Evolutionary conservation across 2,113 vertebrate genomes (phyloP).

Genomic region (Narcine bancroftii): DNA sequence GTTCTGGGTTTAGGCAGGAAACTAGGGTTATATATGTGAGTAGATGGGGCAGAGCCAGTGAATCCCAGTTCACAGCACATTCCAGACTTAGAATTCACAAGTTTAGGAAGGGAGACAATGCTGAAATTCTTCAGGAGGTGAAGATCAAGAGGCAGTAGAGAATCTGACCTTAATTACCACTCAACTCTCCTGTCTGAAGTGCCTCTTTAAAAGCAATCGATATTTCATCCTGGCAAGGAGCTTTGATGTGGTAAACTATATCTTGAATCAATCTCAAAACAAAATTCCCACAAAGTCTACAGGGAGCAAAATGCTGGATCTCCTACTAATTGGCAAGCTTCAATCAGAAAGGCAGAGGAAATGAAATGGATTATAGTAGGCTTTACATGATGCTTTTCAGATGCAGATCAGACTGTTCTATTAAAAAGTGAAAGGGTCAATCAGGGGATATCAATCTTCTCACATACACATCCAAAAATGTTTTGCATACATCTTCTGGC

Average conservation of each 20-base stretch:
- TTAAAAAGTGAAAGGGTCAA: not conserved
- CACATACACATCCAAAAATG: not conserved
- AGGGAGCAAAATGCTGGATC: not conserved
- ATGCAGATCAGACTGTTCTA: not conserved
- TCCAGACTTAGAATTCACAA: not conserved
- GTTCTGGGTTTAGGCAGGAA: too few relatives aligned
- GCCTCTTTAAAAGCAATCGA: not conserved
- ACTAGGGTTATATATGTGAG: too few relatives aligned
- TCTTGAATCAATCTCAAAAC: not conserved
- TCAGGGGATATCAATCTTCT: not conserved
- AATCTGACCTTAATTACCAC: not conserved
- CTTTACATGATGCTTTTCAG: not conserved
- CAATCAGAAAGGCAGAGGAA: conserved; percentile 8
- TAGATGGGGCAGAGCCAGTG: too few relatives aligned
- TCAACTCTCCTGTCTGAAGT: not conserved
- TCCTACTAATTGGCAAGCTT: not conserved
- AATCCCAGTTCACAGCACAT: too few relatives aligned
- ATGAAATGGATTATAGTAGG: not conserved
- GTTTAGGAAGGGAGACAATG: too few relatives aligned
- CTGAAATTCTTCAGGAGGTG: not conserved
- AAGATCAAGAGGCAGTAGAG: not conserved
- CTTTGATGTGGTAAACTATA: not conserved
- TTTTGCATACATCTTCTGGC: too few relatives aligned
- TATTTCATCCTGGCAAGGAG: not conserved
- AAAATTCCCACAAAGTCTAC: not conserved